Percentiles rank a stretch among this genome's conserved stretches.
Conservation (phyloP, 2,888 invertebrate genomes). For the Eilema griseolum region DNA sequence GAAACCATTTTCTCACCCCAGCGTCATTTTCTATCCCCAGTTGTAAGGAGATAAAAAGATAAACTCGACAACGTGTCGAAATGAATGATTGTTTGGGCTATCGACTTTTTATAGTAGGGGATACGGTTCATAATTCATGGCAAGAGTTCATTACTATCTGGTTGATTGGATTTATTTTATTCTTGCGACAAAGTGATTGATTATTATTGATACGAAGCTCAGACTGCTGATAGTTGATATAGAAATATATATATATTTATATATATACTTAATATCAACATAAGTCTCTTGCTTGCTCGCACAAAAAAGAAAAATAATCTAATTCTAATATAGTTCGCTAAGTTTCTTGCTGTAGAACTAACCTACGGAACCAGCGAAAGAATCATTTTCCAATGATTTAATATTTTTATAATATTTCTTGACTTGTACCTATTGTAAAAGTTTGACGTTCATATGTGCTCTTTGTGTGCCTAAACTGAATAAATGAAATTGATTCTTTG, state of each 20-base stretch:
- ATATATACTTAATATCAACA: neutral
- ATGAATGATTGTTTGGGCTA: conserved; percentile 63
- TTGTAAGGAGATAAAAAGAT: conserved; percentile 61
- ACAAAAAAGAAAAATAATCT: too few relatives aligned
- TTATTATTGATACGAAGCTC: neutral
- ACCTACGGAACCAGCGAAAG: too few relatives aligned
- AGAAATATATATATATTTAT: neutral
- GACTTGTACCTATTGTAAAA: too few relatives aligned
- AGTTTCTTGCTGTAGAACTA: too few relatives aligned
- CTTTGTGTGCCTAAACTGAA: too few relatives aligned
- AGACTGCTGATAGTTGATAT: neutral
- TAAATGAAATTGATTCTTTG: too few relatives aligned
- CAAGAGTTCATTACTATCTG: conserved; percentile 18
- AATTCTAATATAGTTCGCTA: too few relatives aligned
- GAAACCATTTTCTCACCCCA: neutral
- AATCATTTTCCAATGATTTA: too few relatives aligned
- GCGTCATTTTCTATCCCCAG: conserved; percentile 17
- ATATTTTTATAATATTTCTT: too few relatives aligned
- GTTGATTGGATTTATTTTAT: conserved; percentile 18
- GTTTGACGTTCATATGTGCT: too few relatives aligned
- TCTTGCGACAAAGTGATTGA: conserved; percentile 8
- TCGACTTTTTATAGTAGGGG: conserved; percentile 54
- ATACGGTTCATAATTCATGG: conserved; percentile 16
- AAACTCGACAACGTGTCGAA: conserved; percentile 62
- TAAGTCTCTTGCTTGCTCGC: too few relatives aligned